Evolutionary conservation across 2,888 invertebrate genomes (phyloP).

Genomic region (Dugesia japonica): DNA sequence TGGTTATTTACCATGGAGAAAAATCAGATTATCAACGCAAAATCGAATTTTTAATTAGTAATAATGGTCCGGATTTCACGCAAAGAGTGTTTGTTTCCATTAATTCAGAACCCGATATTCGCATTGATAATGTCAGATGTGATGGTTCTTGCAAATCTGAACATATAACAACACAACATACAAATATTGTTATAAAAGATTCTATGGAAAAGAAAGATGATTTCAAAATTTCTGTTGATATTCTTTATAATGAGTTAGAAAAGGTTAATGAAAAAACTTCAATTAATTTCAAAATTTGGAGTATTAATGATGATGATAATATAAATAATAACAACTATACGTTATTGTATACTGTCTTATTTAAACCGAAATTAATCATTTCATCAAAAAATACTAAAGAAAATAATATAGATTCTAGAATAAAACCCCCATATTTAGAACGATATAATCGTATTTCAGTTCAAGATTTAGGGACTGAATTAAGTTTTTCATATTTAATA

Average conservation of each 20-base stretch:
- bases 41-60: background rate
- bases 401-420: background rate
- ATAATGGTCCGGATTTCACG: background rate
- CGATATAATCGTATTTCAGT: background rate
- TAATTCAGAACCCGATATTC: background rate
- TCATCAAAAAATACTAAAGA: constrained; percentile 4
- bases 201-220: background rate
- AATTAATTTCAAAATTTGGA: background rate
- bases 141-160: background rate
- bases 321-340: background rate
- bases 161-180: background rate
- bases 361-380: background rate
- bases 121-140: background rate
- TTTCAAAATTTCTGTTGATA: background rate
- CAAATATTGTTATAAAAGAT: background rate
- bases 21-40: background rate
- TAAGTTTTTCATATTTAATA: background rate
- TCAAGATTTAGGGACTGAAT: background rate
- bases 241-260: background rate
- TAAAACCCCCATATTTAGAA: background rate
- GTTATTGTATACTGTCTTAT: background rate
- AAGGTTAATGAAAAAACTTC: background rate
- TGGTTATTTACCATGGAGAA: background rate
- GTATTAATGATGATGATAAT: background rate
- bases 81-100: background rate